phyloP scores from a whole-genome alignment of 1,140 invertebrate genomes.

The Batillaria attramentaria region DNA sequence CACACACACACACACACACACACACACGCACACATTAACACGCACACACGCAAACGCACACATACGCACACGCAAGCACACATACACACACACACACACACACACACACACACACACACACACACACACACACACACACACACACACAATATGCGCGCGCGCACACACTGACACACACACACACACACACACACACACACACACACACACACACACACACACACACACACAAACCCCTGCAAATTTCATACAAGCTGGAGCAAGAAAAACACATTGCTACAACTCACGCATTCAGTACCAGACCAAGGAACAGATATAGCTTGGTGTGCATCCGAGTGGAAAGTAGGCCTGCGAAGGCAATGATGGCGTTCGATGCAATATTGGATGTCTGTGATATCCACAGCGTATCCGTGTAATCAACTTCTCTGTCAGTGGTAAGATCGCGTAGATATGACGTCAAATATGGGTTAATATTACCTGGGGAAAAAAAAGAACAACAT shows the following conservation, averaged over 20 bases:
- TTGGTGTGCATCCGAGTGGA: constrained; percentile 1
- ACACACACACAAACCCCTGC: neutral
- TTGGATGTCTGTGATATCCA: neutral
- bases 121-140: neutral
- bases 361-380: neutral
- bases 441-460: constrained; percentile 22
- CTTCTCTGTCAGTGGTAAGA: neutral
- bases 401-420: constrained; percentile 15
- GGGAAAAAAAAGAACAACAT: neutral
- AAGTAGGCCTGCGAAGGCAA: neutral
- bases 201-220: neutral
- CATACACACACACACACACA: neutral
- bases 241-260: neutral
- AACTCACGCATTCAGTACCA: neutral
- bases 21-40: no score
- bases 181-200: neutral
- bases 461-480: constrained; percentile 11
- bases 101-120: neutral
- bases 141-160: neutral
- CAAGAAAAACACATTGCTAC: neutral
- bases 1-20: no score
- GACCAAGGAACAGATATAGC: neutral
- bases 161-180: neutral
- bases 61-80: constrained; percentile 69
- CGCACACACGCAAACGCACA: no score